Conservation (phyloP, 23 tunicate genomes). For the Styela clava region DNA sequence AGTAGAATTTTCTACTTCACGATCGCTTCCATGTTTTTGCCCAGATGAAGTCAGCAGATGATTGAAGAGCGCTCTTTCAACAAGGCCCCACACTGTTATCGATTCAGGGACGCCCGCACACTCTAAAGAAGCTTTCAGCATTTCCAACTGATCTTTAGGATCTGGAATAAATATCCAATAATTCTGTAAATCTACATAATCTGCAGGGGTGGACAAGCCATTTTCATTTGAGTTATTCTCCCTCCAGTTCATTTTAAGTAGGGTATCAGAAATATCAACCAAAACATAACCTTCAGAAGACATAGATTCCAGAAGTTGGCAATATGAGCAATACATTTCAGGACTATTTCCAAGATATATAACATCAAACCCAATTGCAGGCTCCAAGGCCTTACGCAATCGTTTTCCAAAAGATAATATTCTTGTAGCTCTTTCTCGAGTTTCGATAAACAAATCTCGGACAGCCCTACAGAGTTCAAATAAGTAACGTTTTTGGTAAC, state of each 20-base stretch:
- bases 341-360: background rate
- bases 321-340: background rate
- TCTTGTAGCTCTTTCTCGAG: conserved; percentile 54
- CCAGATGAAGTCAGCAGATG: background rate
- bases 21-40: conserved; percentile 10
- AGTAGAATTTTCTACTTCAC: conserved; percentile 15
- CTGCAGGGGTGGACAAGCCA: background rate
- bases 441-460: conserved; percentile 81
- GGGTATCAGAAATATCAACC: background rate
- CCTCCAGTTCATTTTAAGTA: background rate
- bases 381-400: conserved; percentile 49
- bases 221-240: background rate
- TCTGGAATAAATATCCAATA: conserved; percentile 15
- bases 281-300: conserved; percentile 8
- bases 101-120: background rate
- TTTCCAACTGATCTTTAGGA: background rate
- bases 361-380: conserved; percentile 40
- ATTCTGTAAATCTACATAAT: conserved; percentile 1
- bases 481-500: conserved; percentile 55
- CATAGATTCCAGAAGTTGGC: conserved; percentile 4
- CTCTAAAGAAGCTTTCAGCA: background rate
- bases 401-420: conserved; percentile 44
- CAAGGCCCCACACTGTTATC: background rate
- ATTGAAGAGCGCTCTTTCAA: conserved; percentile 9
- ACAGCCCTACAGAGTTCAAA: conserved; percentile 80